Conservation (phyloP, 92 coral and sea anemone species). For the Palythoa heliodiscus region DNA sequence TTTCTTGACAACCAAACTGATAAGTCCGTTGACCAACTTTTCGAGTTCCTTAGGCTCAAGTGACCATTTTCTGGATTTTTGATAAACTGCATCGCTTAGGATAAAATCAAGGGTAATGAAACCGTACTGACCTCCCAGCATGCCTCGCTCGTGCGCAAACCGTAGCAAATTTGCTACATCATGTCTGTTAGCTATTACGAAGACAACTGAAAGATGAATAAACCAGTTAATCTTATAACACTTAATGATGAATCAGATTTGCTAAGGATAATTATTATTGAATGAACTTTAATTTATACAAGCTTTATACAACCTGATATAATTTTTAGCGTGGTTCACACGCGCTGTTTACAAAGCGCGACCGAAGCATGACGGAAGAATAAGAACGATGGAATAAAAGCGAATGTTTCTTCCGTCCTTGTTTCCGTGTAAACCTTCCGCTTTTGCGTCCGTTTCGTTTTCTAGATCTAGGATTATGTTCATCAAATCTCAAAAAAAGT, state of each 20-base stretch:
- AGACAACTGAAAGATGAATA: constrained; percentile 51
- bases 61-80: not conserved
- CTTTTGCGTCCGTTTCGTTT: too few relatives aligned
- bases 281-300: not conserved
- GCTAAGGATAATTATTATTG: not conserved
- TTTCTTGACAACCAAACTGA: constrained; percentile 71
- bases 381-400: too few relatives aligned
- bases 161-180: constrained; percentile 52
- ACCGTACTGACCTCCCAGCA: constrained; percentile 80
- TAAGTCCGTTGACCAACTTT: constrained; percentile 58
- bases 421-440: too few relatives aligned
- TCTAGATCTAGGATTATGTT: too few relatives aligned
- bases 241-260: not conserved
- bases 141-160: constrained; percentile 63
- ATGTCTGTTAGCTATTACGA: constrained; percentile 55
- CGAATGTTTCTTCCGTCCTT: too few relatives aligned
- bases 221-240: not conserved
- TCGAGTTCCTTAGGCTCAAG: constrained; percentile 32
- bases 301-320: too few relatives aligned
- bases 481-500: not conserved
- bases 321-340: too few relatives aligned
- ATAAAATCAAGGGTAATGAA: constrained; percentile 78
- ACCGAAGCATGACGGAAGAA: too few relatives aligned
- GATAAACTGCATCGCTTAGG: not conserved
- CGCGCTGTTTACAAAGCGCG: too few relatives aligned